Percentiles rank a stretch among this genome's conserved stretches.
Evolutionary conservation across 1,140 invertebrate species (phyloP).

Genomic region (Dendroctonus valens): DNA sequence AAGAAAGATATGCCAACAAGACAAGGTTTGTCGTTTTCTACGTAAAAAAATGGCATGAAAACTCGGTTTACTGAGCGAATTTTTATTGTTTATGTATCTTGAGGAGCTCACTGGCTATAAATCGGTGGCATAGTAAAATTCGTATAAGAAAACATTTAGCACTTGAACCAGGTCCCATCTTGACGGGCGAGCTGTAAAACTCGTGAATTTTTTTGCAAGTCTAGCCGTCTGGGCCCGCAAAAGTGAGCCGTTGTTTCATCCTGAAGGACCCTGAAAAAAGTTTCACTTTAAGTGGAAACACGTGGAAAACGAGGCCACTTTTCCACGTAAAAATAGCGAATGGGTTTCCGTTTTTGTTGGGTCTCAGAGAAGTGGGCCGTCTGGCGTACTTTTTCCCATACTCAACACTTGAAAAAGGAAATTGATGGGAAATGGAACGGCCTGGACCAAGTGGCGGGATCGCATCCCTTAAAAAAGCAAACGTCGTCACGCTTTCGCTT

Average conservation of each 20-base stretch:
- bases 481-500: neutral
- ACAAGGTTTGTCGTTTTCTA: no score
- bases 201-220: conserved; percentile 25
- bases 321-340: conserved; percentile 2
- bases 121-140: neutral
- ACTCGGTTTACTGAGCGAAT: neutral
- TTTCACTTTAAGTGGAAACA: conserved; percentile 20
- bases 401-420: neutral
- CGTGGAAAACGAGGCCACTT: conserved; percentile 22
- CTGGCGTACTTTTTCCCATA: neutral
- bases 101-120: neutral
- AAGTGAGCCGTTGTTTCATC: conserved; percentile 6
- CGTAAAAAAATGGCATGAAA: neutral
- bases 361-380: conserved; percentile 10
- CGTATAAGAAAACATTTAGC: neutral
- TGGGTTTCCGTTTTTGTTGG: conserved; percentile 14
- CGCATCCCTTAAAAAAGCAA: neutral
- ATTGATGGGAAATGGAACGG: neutral
- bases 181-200: conserved; percentile 7
- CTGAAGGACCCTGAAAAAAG: conserved; percentile 17
- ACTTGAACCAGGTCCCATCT: neutral
- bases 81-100: neutral
- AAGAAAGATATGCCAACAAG: no score
- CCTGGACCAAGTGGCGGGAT: neutral
- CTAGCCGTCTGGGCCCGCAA: conserved; percentile 23